A percentile compares a stretch with the other conserved stretches of the same genome.
These are phyloP conservation scores for Agrochola macilenta DNA, from an alignment of 2,888 invertebrate species.

Conservation along the genomic window DNA sequence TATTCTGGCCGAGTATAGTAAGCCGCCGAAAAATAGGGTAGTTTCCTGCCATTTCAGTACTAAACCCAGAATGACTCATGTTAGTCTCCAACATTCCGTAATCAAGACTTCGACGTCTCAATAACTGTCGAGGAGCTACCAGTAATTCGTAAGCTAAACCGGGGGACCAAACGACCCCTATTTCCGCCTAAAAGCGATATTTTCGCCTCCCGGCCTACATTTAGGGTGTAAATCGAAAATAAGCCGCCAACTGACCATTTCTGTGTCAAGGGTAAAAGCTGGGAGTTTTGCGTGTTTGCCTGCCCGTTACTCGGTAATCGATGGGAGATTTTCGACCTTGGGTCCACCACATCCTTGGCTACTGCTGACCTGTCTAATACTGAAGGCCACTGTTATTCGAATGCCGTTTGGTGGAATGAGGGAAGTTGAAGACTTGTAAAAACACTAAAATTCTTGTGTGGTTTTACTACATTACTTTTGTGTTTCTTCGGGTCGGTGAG, in stretches of 20 bases:
- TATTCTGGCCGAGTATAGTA: too few species aligned
- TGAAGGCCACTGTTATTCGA: constrained; percentile 70
- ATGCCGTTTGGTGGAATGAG: constrained; percentile 52
- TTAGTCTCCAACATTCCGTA: constrained; percentile 42
- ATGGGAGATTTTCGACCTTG: constrained; percentile 89
- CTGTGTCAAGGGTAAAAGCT: constrained; percentile 87
- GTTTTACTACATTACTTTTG: constrained; percentile 52
- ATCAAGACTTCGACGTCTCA: constrained; percentile 45
- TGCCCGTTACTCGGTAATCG: constrained; percentile 81
- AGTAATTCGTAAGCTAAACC: constrained; percentile 57
- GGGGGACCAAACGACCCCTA: constrained; percentile 66
- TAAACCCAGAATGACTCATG: constrained; percentile 5
- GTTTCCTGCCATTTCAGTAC: constrained; percentile 14
- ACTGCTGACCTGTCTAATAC: constrained; percentile 82
- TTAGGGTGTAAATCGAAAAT: constrained; percentile 77
- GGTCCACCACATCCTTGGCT: constrained; percentile 83
- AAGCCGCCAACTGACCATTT: constrained; percentile 80
- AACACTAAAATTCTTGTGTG: constrained; percentile 52
- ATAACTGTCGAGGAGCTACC: constrained; percentile 33
- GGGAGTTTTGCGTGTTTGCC: constrained; percentile 87
- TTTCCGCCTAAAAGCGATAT: constrained; percentile 77
- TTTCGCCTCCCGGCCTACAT: constrained; percentile 80
- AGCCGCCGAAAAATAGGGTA: neutral
- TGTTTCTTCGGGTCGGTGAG: constrained; percentile 16
- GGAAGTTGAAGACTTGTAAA: constrained; percentile 53